Base-by-base conservation (phyloP, 2,888 invertebrate species). In the Maniola hyperantus region DNA sequence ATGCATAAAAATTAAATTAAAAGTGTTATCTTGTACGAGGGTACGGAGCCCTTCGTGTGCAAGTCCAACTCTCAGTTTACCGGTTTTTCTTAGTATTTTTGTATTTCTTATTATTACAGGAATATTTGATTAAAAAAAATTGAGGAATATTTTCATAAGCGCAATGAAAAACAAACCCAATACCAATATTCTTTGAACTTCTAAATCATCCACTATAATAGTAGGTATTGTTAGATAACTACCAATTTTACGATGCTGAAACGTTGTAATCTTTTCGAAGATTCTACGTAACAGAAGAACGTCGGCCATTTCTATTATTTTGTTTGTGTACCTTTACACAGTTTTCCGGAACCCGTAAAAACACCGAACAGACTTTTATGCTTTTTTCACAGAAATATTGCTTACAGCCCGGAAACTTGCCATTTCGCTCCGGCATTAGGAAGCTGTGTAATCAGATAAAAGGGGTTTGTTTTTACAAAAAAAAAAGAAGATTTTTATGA, bases 391-490 rank as follows among this genome's bases (percentile, higher is more conserved):
- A 62, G 53, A 62, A 62, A 62, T 62, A 53, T 62, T 62, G 62
- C 62, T 62, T 42, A 62, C 53, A 36, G 33, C 20, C 62, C 51
- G 62, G 62, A 62, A 62, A 62, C 62, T 53, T 33, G 33, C 62
- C 62, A 62, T 62, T 62, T 42, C 53, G 36, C 50, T 26, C 53
- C 53, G 62, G 53, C 42, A 53, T 53, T 62, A 42, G 62, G 62
- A 62, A 53, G 42, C 62, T 62, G 42, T 62, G 53, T 62, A 53
- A 53, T 62, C 62, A 62, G 62, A 62, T 62, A 62, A 51, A 62
- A 51, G 62, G 62, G 59, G 61, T 36, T 61, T 61, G 61, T 61
- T 61, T 61, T 60, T 39, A 26, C 42, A 39, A 39, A 57, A 57
- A 20, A 39, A 57, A 13, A 57, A 11, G 5, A 10, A 39, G n/a